phyloP scores from a whole-genome alignment of 2,113 vertebrate species.

The Lutjanus erythropterus region DNA sequence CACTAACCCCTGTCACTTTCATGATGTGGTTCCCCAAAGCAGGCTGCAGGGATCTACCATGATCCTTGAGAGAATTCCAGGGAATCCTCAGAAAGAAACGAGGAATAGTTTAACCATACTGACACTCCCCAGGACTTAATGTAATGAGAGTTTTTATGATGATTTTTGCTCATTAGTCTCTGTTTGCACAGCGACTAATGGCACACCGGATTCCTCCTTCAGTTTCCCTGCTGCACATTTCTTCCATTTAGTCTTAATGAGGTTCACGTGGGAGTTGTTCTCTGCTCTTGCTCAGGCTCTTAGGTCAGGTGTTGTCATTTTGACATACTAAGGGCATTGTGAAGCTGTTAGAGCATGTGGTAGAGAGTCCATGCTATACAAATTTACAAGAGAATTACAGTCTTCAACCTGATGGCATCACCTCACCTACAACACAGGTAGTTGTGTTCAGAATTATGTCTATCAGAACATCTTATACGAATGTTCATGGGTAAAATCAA shows the following conservation, averaged over 20 bases:
- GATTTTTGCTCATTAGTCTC: constrained; percentile 60
- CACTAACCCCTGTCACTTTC: not conserved
- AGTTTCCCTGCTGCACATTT: constrained; percentile 23
- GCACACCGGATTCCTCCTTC: constrained; percentile 14
- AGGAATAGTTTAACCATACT: not conserved
- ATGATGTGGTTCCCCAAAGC: constrained; percentile 15
- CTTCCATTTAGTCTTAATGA: constrained; percentile 56
- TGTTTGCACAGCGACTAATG: constrained; percentile 41
- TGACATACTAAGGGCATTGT: constrained; percentile 33
- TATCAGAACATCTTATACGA: too few relatives aligned
- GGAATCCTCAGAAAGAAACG: not conserved
- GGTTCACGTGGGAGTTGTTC: constrained; percentile 49
- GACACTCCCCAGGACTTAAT: constrained; percentile 27
- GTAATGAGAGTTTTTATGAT: constrained; percentile 27
- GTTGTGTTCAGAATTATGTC: not conserved
- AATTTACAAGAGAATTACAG: constrained; percentile 43
- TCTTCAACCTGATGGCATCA: not conserved
- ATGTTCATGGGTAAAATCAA: not conserved
- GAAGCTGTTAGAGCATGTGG: constrained; percentile 8
- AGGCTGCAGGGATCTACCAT: constrained; percentile 7
- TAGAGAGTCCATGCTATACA: constrained; percentile 14
- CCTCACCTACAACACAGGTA: constrained; percentile 10
- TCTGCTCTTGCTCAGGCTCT: constrained; percentile 29
- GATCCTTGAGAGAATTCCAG: constrained; percentile 14
- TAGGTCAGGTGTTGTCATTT: constrained; percentile 55